phyloP scores from a whole-genome alignment of 2,888 invertebrate species.

The Sarcophaga rosellei region DNA sequence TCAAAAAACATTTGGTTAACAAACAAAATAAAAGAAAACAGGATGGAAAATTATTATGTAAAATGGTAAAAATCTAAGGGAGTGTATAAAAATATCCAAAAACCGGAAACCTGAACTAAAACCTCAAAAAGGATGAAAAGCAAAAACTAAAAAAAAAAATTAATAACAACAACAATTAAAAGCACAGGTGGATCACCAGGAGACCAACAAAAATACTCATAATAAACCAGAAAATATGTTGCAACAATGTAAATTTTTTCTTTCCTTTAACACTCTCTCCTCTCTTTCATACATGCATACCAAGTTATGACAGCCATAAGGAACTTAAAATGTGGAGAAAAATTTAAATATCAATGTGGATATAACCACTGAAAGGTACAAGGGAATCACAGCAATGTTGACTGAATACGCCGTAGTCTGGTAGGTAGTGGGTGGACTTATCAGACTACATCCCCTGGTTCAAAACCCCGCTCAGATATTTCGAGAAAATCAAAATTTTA shows the following conservation, averaged over 20 bases:
- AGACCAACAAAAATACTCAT: conserved; percentile 22
- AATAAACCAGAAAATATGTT: conserved; percentile 48
- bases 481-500: no score
- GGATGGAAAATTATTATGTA: background rate
- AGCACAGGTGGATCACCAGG: conserved; percentile 12
- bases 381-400: no score
- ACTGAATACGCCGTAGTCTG: no score
- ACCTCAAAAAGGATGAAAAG: background rate
- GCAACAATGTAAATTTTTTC: conserved; percentile 14
- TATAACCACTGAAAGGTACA: no score
- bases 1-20: conserved; percentile 31
- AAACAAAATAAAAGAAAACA: background rate
- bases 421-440: no score
- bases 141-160: background rate
- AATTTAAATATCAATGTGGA: no score
- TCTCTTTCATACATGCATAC: background rate
- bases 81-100: background rate
- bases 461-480: no score
- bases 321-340: conserved; percentile 7
- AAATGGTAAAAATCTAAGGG: background rate
- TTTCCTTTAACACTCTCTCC: background rate
- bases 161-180: background rate
- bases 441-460: no score
- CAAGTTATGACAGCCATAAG: background rate
- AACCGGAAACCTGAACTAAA: background rate